Evolutionary conservation across 2,113 vertebrate species (phyloP), one percentile per base, ranked within the genome.

Genomic region (Reinhardtius hippoglossoides): DNA sequence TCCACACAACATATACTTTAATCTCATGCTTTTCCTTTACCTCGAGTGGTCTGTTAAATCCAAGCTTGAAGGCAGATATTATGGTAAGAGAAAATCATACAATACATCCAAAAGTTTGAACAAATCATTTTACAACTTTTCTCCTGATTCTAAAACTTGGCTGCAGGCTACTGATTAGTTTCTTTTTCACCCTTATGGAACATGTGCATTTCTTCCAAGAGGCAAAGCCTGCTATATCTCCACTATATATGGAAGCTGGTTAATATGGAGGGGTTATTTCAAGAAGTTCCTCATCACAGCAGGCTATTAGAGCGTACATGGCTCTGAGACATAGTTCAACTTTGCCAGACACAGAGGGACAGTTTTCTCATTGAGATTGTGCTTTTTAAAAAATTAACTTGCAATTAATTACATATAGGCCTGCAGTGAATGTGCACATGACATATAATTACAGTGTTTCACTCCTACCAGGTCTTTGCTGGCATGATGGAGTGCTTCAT

Each of bases 51-150:
- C 85, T 78, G 73, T 87, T 79, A 80, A 83, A 82, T 85, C 71
- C 35, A 21, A 80, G 79, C 81, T 83, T 14, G 58, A 65, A 82
- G 81, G 79, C 71, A 85, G 68, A 82, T 12, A 82, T 62, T 69
- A 80, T 55, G 70, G 26, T 20, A 26, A 63, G 63, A 52, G 58
- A 62, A 71, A 65, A 83, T 83, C 84, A 70, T 67, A 77, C 82
- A 71, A 85, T 82, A 76, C 50, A 82, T 88, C 64, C 78, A 71
- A 74, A 88, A 87, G 74, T 90, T 88, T 87, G 71, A 82, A 80
- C 75, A 88, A 91, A 88, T 88, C 78, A 68, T 84, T 78, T 83
- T 85, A 83, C 64, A 89, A 83, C 74, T 87, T 90, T 78, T 74
- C 46, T 77, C 71, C 68, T 74, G 67, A 83, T 86, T 82, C 65